These are phyloP conservation scores for Aleiodes sp. DNA, from an alignment of 1,140 invertebrate genomes.

Conservation along the genomic window DNA sequence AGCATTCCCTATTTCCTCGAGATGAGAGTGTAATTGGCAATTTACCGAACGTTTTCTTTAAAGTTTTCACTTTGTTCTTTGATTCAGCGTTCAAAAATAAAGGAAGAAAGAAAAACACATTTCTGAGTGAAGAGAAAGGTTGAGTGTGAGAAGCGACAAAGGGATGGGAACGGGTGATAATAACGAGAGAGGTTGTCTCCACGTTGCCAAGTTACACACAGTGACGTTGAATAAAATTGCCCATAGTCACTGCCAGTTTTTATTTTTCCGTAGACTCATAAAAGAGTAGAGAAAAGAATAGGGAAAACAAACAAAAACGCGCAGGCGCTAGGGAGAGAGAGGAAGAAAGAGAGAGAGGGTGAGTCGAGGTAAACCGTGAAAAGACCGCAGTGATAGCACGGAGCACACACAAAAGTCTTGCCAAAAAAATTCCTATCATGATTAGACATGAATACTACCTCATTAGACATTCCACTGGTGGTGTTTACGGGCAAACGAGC, in stretches of 20 bases:
- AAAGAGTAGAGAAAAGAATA: too few relatives aligned
- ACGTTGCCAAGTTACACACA: too few relatives aligned
- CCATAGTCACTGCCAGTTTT: too few relatives aligned
- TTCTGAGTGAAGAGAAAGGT: conserved; percentile 10
- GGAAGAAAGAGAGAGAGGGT: conserved; percentile 9
- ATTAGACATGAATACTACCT: conserved; percentile 38
- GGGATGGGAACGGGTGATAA: too few relatives aligned
- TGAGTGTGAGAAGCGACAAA: neutral
- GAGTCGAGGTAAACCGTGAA: conserved; percentile 1
- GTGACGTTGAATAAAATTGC: too few relatives aligned
- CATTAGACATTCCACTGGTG: conserved; percentile 33
- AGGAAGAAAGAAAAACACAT: neutral
- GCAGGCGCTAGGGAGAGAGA: neutral
- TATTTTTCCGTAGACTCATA: too few relatives aligned
- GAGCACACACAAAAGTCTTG: neutral
- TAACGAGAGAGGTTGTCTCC: too few relatives aligned
- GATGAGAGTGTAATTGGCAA: conserved; percentile 27
- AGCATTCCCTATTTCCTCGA: neutral
- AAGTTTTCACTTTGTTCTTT: conserved; percentile 8
- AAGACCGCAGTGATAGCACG: conserved; percentile 1
- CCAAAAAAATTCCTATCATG: conserved; percentile 28
- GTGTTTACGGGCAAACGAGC: conserved; percentile 22
- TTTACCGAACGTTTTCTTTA: conserved; percentile 19
- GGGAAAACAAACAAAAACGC: too few relatives aligned
- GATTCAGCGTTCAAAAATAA: neutral